Percentiles rank a stretch among this genome's conserved stretches.
Conservation (phyloP, 2,797 vertebrate species). For the Notolepis coatsorum region DNA sequence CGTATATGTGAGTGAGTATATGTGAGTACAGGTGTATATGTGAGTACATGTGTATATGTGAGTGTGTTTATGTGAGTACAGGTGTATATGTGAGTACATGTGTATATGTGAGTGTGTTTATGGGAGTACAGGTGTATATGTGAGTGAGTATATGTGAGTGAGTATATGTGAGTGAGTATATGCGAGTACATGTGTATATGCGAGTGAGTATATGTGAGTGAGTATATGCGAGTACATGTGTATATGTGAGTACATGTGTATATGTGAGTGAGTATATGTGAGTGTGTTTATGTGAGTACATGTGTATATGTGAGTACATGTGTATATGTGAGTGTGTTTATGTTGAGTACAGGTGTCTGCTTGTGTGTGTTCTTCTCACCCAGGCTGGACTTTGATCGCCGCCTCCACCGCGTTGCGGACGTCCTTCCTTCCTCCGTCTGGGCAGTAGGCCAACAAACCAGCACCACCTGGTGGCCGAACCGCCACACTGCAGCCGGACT, state of each 20-base stretch:
- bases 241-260: too few relatives aligned
- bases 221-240: not conserved
- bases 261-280: too few relatives aligned
- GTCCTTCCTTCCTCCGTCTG: conserved; percentile 87
- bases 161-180: not conserved
- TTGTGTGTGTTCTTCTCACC: conserved; percentile 69
- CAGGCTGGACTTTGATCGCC: conserved; percentile 83
- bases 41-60: not conserved
- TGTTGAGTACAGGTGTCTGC: not conserved
- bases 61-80: too few relatives aligned
- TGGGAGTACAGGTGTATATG: too few relatives aligned
- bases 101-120: too few relatives aligned
- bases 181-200: too few relatives aligned
- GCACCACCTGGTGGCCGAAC: conserved; percentile 71
- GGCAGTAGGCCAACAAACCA: conserved; percentile 77
- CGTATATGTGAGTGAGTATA: too few relatives aligned
- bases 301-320: too few relatives aligned
- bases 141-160: too few relatives aligned
- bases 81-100: too few relatives aligned
- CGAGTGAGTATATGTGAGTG: too few relatives aligned
- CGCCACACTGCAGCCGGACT: conserved; percentile 81
- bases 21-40: not conserved
- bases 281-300: too few relatives aligned
- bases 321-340: not conserved
- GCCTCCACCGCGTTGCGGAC: conserved; percentile 87